phyloP scores from a whole-genome alignment of 2,113 vertebrate species.

The Pygoscelis antarcticus region DNA sequence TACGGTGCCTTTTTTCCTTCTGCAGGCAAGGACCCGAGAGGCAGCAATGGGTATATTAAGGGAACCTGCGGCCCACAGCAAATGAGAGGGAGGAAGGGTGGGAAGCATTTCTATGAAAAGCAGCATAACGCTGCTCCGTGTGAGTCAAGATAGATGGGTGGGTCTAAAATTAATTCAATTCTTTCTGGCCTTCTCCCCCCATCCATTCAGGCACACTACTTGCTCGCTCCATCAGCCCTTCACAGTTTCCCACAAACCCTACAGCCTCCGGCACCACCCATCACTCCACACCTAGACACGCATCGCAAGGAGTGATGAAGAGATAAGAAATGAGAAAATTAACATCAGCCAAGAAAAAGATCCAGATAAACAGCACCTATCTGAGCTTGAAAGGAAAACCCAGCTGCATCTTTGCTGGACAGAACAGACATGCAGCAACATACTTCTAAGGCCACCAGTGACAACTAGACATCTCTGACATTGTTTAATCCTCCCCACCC shows the following conservation, averaged over 20 bases:
- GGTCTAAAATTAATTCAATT: not conserved
- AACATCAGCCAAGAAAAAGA: not conserved
- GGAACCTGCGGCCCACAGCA: not conserved
- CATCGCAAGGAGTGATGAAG: not conserved
- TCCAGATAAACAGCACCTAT: not conserved
- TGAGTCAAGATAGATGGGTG: not conserved
- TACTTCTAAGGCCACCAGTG: not conserved
- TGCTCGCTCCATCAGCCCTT: not conserved
- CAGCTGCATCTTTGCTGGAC: not conserved
- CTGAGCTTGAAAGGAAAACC: not conserved
- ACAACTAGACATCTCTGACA: slow-evolving; percentile 18
- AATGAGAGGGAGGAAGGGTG: not conserved
- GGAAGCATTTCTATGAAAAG: not conserved
- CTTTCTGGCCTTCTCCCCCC: not conserved
- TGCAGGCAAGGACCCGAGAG: not conserved
- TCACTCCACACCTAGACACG: not conserved
- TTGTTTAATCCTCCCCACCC: slow-evolving; percentile 35
- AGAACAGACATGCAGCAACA: not conserved
- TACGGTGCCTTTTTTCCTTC: not conserved
- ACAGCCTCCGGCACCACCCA: not conserved
- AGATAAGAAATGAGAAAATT: not conserved
- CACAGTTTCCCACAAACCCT: not conserved
- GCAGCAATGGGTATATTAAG: not conserved
- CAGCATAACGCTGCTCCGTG: not conserved
- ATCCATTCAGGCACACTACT: not conserved